Conservation (phyloP, 2,113 vertebrate genomes). For the Plectropomus leopardus region DNA sequence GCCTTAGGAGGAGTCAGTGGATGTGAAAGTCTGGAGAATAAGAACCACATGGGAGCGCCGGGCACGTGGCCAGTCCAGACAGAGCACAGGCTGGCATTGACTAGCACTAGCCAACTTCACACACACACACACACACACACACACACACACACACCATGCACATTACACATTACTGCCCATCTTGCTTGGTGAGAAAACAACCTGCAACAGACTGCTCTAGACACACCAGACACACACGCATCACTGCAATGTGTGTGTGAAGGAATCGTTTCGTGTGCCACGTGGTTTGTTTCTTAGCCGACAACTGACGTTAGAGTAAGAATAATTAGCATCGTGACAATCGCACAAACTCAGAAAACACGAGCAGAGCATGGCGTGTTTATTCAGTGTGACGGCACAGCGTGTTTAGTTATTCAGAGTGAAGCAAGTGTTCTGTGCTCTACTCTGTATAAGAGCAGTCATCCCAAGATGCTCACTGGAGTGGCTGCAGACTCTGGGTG, state of each 20-base stretch:
- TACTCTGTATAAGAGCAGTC: constrained; percentile 49
- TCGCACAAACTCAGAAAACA: constrained; percentile 5
- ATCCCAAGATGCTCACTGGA: constrained; percentile 63
- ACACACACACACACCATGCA: constrained; percentile 29
- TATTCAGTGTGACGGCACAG: constrained; percentile 17
- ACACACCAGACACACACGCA: constrained; percentile 28
- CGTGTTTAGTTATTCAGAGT: constrained; percentile 29
- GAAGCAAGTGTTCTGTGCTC: constrained; percentile 20
- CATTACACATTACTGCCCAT: constrained; percentile 32
- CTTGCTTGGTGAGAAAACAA: constrained; percentile 22
- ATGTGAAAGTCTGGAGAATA: constrained; percentile 59
- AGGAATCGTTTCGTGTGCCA: constrained; percentile 3
- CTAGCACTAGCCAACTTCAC: constrained; percentile 43
- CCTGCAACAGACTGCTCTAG: constrained; percentile 27
- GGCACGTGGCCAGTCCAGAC: constrained; percentile 59
- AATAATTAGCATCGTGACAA: constrained; percentile 12
- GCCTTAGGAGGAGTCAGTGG: constrained; percentile 39
- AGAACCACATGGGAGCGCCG: constrained; percentile 62
- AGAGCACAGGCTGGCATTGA: constrained; percentile 60
- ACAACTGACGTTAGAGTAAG: constrained; percentile 22
- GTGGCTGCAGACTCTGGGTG: constrained; percentile 70
- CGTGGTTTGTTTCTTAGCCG: constrained; percentile 30
- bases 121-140: constrained; percentile 33
- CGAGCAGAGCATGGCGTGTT: background rate
- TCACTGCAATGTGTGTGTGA: constrained; percentile 5